Evolutionary conservation across 1,140 invertebrate genomes (phyloP).

Genomic region (Anadara kagoshimensis): DNA sequence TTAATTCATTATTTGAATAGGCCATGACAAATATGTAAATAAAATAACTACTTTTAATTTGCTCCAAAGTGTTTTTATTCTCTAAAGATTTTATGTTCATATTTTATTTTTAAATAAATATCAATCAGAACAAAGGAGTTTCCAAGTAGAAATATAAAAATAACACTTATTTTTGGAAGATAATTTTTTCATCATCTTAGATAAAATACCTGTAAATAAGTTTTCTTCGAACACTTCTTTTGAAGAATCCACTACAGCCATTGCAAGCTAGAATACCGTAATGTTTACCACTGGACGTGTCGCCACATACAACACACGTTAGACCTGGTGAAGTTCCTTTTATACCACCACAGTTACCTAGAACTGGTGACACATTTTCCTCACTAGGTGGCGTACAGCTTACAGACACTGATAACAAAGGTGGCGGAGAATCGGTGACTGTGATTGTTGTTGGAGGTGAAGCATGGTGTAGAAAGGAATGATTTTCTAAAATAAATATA

Average conservation of each 20-base stretch:
- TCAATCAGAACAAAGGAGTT: too few relatives aligned
- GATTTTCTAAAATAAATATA: neutral
- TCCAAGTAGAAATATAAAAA: too few relatives aligned
- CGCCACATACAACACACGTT: conserved; percentile 94
- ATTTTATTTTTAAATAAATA: too few relatives aligned
- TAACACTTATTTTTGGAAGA: too few relatives aligned
- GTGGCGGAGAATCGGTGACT: neutral
- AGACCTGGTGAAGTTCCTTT: conserved; percentile 69
- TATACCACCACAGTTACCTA: conserved; percentile 39
- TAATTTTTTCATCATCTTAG: neutral
- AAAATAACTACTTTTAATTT: too few relatives aligned
- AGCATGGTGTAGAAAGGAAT: neutral
- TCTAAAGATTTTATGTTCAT: too few relatives aligned
- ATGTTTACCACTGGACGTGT: conserved; percentile 97
- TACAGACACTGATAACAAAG: neutral
- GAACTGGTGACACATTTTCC: neutral
- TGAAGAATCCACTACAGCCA: conserved; percentile 99
- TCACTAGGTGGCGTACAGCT: neutral
- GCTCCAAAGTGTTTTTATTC: too few relatives aligned
- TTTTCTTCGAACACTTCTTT: conserved; percentile 95
- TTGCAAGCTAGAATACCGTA: conserved; percentile 99
- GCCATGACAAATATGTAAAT: too few relatives aligned
- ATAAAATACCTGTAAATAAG: conserved; percentile 92
- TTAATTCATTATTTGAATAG: too few relatives aligned
- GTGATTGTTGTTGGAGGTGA: conserved; percentile 1